Evolutionary conservation across 2,888 invertebrate species (phyloP).

Genomic region (Rhagonycha fulva): DNA sequence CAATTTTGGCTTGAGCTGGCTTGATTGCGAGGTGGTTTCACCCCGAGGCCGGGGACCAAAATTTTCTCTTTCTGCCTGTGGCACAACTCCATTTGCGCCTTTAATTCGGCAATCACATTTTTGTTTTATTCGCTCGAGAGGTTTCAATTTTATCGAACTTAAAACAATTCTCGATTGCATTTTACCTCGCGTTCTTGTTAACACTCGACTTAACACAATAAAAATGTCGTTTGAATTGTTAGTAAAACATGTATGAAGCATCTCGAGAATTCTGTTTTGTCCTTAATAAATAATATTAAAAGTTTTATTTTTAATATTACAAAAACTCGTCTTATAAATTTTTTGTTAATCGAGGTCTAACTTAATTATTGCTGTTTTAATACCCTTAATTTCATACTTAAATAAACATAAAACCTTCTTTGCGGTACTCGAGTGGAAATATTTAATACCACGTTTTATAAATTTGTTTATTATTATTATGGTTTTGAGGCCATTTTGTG

Average conservation of each 20-base stretch:
- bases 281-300: neutral
- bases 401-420: neutral
- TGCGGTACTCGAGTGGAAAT: neutral
- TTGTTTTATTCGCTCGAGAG: constrained; percentile 4
- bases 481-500: neutral
- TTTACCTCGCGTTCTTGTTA: constrained; percentile 1
- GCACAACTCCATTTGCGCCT: neutral
- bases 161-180: constrained; percentile 2
- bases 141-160: constrained; percentile 3
- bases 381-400: neutral
- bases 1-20: neutral
- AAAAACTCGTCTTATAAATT: too few species aligned
- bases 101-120: neutral
- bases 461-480: neutral
- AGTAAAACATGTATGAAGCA: neutral
- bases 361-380: neutral
- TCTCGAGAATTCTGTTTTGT: neutral
- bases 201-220: constrained; percentile 2
- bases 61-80: neutral
- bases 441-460: neutral
- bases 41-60: neutral
- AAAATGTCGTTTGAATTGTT: neutral
- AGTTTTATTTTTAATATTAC: neutral
- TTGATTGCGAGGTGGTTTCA: neutral
- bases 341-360: neutral